Base-by-base conservation (phyloP, 1,140 invertebrate species). In the Bradynema listronoti region DNA sequence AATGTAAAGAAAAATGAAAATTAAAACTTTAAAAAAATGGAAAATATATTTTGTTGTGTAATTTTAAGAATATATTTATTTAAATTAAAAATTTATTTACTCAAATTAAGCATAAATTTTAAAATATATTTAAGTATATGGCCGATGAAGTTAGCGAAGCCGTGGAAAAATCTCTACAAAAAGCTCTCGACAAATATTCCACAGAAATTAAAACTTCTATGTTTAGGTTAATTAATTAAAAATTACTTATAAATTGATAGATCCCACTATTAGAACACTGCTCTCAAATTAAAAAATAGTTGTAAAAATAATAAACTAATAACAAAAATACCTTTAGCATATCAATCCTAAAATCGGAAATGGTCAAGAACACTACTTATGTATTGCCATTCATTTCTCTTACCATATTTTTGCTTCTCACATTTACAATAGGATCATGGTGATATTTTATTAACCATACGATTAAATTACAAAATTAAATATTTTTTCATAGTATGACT, bases 311-410 rank as follows among this genome's bases (percentile, higher is more conserved):
- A n/a, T n/a, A n/a, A n/a, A n/a, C n/a, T n/a, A n/a, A n/a, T n/a
- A n/a, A n/a, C n/a, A n/a, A n/a, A n/a, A n/a, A n/a, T n/a, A n/a
- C n/a, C n/a, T n/a, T n/a, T n/a, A n/a, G n/a, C n/a, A n/a, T 76
- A 22, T 58, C 66, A n/a, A 76, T 76, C 50, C 47, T 76, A 47
- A 78, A 77, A 53, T 56, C 68, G 24, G 74, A 76, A 62, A 76
- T 76, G 72, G 58, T 65, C 34, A 76, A 76, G 53, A 76, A 76
- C 56, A 73, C 74, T 7, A 75, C 75, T 16, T 76, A 76, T 50
- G 78, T 75, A 14, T 50, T 76, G 19, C 75, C 75, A 4, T 76
- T 68, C 54, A 76, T 76, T 24, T 73, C 74, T 0, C 46, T 78
- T 2, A 76, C 75, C 4, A 50, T 76, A 19, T 55, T 78, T 33